Conservation (phyloP, 1,140 invertebrate species). For the Adelges cooleyi region DNA sequence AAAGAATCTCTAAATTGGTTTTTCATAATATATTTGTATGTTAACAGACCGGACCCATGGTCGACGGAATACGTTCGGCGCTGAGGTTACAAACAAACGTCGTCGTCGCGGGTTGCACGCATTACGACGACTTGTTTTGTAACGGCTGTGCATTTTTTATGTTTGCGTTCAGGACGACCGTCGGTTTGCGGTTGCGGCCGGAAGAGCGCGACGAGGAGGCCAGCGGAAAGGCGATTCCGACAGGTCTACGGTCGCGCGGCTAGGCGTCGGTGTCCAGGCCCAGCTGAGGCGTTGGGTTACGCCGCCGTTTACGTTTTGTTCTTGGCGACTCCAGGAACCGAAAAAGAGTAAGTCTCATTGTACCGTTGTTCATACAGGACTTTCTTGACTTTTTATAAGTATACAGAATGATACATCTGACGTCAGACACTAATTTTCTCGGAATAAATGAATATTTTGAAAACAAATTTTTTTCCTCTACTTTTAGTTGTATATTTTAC, state of each 20-base stretch:
- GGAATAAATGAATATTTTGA: no score
- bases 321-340: background rate
- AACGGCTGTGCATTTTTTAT: background rate
- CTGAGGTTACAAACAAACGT: background rate
- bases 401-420: no score
- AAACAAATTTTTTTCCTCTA: no score
- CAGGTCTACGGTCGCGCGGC: background rate
- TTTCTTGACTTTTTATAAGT: no score
- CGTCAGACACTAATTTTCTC: no score
- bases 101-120: background rate
- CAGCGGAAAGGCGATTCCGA: background rate
- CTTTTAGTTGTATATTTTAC: no score
- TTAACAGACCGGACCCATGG: background rate
- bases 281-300: background rate
- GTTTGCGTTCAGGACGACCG: slow-evolving; percentile 1
- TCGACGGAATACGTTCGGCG: slow-evolving; percentile 2
- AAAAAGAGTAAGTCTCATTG: background rate
- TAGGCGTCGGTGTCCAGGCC: no score
- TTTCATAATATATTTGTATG: no score
- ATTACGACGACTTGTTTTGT: background rate
- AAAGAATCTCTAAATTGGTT: no score
- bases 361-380: no score
- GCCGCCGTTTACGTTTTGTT: background rate
- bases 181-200: background rate
- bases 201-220: background rate